phyloP scores from a whole-genome alignment of 1,140 invertebrate genomes.

The Drosophila funebris region DNA sequence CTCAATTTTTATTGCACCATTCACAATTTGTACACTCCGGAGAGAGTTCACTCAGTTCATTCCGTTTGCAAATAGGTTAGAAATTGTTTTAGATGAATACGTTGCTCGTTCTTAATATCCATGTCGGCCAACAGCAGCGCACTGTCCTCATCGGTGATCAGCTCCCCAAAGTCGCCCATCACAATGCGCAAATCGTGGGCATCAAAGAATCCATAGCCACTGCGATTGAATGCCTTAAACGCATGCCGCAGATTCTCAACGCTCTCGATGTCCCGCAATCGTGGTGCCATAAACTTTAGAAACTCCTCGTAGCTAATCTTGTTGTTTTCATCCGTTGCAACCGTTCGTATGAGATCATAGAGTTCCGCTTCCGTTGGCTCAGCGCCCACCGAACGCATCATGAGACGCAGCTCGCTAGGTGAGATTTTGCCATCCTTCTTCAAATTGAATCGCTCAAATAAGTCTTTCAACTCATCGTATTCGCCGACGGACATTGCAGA shows the following conservation, averaged over 20 bases:
- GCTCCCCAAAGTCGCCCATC: conserved; percentile 30
- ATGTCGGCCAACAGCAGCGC: conserved; percentile 22
- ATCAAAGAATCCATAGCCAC: conserved; percentile 19
- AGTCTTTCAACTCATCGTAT: conserved; percentile 25
- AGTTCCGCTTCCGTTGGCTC: conserved; percentile 54
- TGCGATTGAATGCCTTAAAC: conserved; percentile 40
- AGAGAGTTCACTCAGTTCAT: no score
- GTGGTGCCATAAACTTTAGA: conserved; percentile 15
- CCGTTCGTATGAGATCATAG: conserved; percentile 35
- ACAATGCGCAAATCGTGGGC: conserved; percentile 32
- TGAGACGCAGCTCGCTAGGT: conserved; percentile 15
- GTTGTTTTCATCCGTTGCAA: not conserved
- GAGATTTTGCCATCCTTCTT: conserved; percentile 22
- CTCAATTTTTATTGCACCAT: conserved; percentile 45
- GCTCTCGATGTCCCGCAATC: conserved; percentile 18
- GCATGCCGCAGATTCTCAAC: conserved; percentile 18
- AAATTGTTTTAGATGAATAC: conserved; percentile 37
- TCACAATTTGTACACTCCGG: no score
- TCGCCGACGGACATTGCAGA: not conserved
- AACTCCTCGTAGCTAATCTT: conserved; percentile 7
- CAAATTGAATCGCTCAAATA: conserved; percentile 31
- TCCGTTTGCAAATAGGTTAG: conserved; percentile 38
- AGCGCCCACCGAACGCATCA: conserved; percentile 23
- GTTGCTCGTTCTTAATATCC: conserved; percentile 3
- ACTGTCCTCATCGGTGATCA: conserved; percentile 29